Percentiles rank a stretch among this genome's conserved stretches.
Conservation (phyloP, 1,140 invertebrate genomes). For the Heterodera carotae region DNA sequence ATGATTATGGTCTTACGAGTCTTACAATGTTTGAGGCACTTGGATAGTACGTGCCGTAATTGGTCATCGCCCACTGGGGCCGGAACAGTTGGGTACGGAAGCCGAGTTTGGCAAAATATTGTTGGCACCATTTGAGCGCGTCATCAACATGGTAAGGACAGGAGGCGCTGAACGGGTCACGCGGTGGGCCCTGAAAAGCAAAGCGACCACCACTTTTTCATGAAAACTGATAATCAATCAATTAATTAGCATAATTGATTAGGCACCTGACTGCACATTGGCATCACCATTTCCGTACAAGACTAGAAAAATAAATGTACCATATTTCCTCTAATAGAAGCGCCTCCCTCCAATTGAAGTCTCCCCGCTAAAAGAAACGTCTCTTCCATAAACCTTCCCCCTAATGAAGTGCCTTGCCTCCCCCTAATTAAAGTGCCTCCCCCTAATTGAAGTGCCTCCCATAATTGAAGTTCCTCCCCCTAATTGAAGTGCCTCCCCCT, state of each 20-base stretch:
- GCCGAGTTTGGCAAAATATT: slow-evolving; percentile 19
- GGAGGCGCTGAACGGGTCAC: slow-evolving; percentile 15
- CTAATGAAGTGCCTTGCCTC: too few relatives aligned
- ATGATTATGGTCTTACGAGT: too few relatives aligned
- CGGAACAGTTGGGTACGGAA: slow-evolving; percentile 68
- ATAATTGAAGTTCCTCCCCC: too few relatives aligned
- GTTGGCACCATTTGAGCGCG: slow-evolving; percentile 3
- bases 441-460: too few relatives aligned
- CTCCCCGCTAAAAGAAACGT: too few relatives aligned
- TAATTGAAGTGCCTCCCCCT: too few relatives aligned
- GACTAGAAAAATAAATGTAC: slow-evolving; percentile 66
- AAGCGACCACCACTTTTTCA: too few relatives aligned
- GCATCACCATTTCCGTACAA: slow-evolving; percentile 96
- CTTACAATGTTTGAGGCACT: slow-evolving; percentile 72
- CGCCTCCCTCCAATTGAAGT: too few relatives aligned
- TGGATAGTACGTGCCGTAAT: slow-evolving; percentile 82
- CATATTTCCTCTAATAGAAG: too few relatives aligned
- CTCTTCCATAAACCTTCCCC: too few relatives aligned
- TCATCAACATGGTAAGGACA: slow-evolving; percentile 9
- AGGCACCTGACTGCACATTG: slow-evolving; percentile 77
- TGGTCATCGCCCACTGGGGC: slow-evolving; percentile 72
- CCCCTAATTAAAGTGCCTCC: too few relatives aligned
- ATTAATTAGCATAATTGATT: neutral
- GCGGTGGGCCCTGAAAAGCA: slow-evolving; percentile 9
- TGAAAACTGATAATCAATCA: too few relatives aligned